These are phyloP conservation scores for Rutpela maculata DNA, from an alignment of 2,888 invertebrate species.

Conservation along the genomic window DNA sequence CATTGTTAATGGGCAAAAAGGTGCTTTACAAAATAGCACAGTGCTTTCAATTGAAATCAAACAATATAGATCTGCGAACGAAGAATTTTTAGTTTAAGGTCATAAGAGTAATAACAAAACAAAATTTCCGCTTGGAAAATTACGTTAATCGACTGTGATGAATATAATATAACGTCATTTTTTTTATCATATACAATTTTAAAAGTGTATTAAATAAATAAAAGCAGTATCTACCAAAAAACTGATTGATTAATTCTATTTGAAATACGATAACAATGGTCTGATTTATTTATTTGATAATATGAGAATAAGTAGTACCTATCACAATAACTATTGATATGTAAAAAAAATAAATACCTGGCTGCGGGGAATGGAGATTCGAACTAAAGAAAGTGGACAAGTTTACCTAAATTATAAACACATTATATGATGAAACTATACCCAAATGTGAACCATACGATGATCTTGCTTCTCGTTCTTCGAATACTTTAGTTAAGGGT, in stretches of 20 bases:
- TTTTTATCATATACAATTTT: not conserved
- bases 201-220: not conserved
- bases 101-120: not conserved
- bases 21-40: not conserved
- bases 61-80: not conserved
- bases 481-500: no score
- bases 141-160: slow-evolving; percentile 1
- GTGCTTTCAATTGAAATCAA: no score
- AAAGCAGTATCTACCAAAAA: not conserved
- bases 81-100: not conserved
- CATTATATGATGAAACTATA: no score
- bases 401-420: no score
- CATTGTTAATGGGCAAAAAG: not conserved
- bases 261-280: not conserved
- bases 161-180: not conserved
- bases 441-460: no score
- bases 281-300: not conserved
- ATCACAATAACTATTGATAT: not conserved
- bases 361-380: no score
- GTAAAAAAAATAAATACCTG: no score
- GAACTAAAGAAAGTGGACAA: no score
- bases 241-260: not conserved
- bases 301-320: not conserved
- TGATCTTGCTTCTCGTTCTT: no score
- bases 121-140: slow-evolving; percentile 7